Conservation (phyloP, 2,797 vertebrate species). For the Lycodopsis pacificus region DNA sequence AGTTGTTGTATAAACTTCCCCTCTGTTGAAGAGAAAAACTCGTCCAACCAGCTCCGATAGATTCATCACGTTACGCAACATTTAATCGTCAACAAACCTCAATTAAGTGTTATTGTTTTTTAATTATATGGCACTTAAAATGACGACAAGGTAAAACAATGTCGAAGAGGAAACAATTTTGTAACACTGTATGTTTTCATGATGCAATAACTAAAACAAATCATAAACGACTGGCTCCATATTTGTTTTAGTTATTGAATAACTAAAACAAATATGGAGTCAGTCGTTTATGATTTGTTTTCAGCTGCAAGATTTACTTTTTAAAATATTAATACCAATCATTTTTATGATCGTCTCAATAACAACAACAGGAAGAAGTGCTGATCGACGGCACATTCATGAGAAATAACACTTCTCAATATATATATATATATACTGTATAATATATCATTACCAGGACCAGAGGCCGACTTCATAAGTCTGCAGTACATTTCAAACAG, state of each 20-base stretch:
- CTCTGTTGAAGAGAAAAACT: background rate
- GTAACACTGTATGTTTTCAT: background rate
- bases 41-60: background rate
- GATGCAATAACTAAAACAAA: background rate
- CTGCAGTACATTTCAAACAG: background rate
- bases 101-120: background rate
- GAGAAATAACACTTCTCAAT: background rate
- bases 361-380: background rate
- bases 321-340: background rate
- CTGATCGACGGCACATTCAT: background rate
- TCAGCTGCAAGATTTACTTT: background rate
- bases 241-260: no score
- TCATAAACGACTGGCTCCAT: no score
- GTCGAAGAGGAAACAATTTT: background rate
- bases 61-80: background rate
- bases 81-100: background rate
- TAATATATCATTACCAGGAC: no score
- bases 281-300: background rate
- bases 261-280: background rate
- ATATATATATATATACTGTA: no score
- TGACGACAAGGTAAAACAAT: background rate
- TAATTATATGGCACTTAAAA: rapidly evolving
- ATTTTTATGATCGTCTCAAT: background rate
- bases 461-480: no score
- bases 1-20: conserved; percentile 23